These are phyloP conservation scores for Potorous gilbertii DNA, from an alignment of 2,797 vertebrate species.

Conservation along the genomic window DNA sequence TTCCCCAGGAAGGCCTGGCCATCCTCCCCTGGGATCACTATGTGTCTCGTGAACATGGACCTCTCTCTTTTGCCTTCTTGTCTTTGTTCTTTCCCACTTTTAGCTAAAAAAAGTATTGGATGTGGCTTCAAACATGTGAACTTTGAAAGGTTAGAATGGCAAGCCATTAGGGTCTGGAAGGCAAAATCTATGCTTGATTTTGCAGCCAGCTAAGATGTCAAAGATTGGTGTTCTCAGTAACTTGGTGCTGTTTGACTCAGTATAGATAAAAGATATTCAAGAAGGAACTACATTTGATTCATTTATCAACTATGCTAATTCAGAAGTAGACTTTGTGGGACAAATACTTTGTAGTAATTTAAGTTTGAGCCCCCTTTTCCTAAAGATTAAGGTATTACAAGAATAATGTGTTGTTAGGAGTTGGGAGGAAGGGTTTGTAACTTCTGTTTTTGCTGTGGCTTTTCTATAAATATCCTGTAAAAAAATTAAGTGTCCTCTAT, in stretches of 20 bases:
- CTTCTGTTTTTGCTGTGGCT: neutral
- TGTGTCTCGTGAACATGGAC: neutral
- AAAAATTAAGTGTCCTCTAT: neutral
- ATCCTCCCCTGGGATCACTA: neutral
- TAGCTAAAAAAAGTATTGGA: neutral
- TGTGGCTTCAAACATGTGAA: neutral
- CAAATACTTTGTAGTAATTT: neutral
- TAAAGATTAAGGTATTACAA: neutral
- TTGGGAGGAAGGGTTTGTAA: neutral
- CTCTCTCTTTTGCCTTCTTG: neutral
- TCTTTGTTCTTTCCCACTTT: neutral
- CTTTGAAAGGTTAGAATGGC: neutral
- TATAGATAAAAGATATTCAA: neutral
- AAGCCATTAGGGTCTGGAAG: neutral
- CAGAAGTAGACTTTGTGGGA: neutral
- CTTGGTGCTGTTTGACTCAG: neutral
- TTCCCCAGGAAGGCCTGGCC: neutral
- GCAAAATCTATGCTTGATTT: neutral
- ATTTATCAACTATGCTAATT: neutral
- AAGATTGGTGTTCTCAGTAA: neutral
- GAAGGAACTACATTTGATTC: neutral
- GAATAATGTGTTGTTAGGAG: neutral
- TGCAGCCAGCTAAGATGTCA: neutral
- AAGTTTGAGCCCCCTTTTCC: neutral
- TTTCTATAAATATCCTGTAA: neutral